Conservation (phyloP, 2,797 vertebrate species). For the Micrastur ruficollis region DNA sequence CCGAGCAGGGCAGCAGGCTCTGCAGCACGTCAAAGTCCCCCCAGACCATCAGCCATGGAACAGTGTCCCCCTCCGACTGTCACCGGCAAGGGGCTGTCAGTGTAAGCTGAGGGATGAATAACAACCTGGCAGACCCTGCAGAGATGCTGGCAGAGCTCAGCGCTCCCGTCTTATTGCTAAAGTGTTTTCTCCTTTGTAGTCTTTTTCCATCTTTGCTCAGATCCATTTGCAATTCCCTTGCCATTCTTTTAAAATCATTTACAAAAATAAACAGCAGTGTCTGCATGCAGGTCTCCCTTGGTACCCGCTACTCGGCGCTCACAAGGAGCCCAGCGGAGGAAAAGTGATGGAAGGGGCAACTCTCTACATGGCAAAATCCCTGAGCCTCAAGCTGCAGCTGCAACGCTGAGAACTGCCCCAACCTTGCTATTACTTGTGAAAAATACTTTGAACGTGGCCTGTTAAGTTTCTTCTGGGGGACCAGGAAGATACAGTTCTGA, state of each 20-base stretch:
- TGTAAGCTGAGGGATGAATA: background rate
- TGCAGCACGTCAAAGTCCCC: background rate
- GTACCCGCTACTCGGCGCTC: background rate
- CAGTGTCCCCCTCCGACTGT: background rate
- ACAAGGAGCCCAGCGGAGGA: background rate
- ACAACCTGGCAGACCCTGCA: background rate
- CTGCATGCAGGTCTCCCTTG: background rate
- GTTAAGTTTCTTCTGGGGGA: background rate
- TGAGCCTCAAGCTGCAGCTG: background rate
- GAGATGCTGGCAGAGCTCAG: background rate
- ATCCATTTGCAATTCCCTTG: background rate
- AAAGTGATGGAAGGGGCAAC: background rate
- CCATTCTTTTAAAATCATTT: background rate
- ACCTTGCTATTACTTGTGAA: background rate
- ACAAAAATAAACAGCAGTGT: background rate
- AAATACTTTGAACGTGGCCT: background rate
- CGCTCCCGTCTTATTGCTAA: fast-evolving
- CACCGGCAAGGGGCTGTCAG: background rate
- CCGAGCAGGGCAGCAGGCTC: background rate
- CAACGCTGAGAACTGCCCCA: background rate
- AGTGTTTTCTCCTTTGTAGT: background rate
- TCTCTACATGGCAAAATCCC: background rate
- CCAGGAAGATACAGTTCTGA: background rate
- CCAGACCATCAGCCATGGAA: background rate
- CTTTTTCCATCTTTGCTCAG: background rate